phyloP scores from a whole-genome alignment of 2,888 invertebrate species.

The Pristionchus fissidentatus region DNA sequence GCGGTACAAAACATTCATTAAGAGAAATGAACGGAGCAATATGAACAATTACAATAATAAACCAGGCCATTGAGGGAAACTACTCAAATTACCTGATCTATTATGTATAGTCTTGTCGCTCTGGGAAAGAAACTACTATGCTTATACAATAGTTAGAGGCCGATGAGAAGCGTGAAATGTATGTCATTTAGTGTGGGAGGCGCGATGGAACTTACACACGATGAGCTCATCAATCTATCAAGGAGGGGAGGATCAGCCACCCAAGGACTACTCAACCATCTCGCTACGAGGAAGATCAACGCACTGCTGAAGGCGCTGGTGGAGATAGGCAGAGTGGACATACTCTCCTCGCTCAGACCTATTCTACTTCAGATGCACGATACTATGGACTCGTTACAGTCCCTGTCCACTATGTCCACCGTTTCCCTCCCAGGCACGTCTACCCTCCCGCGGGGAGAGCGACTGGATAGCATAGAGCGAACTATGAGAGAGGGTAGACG shows the following conservation, averaged over 20 bases:
- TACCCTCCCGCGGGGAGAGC: background rate
- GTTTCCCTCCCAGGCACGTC: no score
- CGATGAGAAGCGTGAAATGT: no score
- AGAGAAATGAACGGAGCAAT: no score
- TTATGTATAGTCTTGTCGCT: no score
- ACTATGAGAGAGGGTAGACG: background rate
- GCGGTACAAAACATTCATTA: no score
- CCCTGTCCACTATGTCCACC: background rate
- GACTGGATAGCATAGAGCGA: background rate
- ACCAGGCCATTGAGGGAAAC: no score
- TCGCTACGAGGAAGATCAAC: background rate
- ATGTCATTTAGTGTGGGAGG: no score
- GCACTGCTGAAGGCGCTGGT: slow-evolving; percentile 11
- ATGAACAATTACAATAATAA: no score
- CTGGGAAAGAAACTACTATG: no score
- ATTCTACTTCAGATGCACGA: background rate
- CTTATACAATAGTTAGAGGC: no score
- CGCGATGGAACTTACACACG: slow-evolving; percentile 10
- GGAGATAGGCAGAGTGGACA: slow-evolving; percentile 19
- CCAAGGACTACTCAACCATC: background rate
- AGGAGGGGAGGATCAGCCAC: background rate
- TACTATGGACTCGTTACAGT: background rate
- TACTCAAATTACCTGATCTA: no score
- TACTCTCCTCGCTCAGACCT: slow-evolving; percentile 11
- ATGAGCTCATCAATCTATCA: slow-evolving; percentile 26